Conservation (phyloP, 2,797 vertebrate species). For the Halcyon chelicuti region DNA sequence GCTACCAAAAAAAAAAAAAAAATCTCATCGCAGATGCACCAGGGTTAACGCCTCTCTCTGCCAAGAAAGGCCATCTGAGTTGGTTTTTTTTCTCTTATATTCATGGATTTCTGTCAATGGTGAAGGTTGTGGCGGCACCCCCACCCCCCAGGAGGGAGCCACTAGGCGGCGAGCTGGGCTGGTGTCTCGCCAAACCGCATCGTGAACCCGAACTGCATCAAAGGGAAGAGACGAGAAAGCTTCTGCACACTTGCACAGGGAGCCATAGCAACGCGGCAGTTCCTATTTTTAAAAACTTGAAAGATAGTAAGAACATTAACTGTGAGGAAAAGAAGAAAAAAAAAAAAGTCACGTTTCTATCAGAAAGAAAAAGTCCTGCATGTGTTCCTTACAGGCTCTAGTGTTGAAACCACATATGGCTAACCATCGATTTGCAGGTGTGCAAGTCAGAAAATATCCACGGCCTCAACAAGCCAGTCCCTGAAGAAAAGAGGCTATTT, state of each 20-base stretch:
- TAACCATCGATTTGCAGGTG: neutral
- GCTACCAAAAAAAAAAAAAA: neutral
- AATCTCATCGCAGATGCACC: rapidly evolving
- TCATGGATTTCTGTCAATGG: neutral
- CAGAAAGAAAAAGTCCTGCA: neutral
- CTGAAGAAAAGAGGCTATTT: neutral
- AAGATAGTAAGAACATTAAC: slow-evolving; percentile 71
- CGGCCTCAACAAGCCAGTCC: neutral
- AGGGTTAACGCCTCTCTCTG: neutral
- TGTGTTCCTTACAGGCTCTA: slow-evolving; percentile 15
- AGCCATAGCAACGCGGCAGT: slow-evolving; percentile 70
- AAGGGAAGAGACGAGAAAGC: neutral
- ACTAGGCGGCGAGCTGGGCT: slow-evolving; percentile 58
- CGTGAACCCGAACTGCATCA: slow-evolving; percentile 39
- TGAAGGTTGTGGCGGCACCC: rapidly evolving
- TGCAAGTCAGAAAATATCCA: slow-evolving; percentile 9
- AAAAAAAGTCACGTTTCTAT: neutral
- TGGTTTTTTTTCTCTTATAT: neutral
- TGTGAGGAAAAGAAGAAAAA: neutral
- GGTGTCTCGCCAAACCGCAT: neutral
- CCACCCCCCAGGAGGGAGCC: neutral
- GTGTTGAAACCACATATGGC: neutral
- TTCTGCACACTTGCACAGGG: slow-evolving; percentile 49
- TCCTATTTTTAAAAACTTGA: slow-evolving; percentile 80
- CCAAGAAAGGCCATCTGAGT: neutral